Evolutionary conservation across 2,888 invertebrate species (phyloP).

Genomic region (Nyleta sp.): DNA sequence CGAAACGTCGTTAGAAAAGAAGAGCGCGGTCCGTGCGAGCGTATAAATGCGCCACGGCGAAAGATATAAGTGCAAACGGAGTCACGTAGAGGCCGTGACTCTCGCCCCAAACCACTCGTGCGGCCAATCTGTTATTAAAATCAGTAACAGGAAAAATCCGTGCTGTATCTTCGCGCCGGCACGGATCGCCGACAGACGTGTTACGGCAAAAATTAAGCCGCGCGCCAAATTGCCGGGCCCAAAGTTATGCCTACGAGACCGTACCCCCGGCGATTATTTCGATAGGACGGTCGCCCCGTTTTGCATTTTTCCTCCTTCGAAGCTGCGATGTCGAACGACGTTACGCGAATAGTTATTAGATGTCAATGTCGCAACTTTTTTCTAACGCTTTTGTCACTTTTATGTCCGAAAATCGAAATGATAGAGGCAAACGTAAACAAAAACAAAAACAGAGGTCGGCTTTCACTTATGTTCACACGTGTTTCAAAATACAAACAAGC

Average conservation of each 20-base stretch:
- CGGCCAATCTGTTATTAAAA: slow-evolving; percentile 81
- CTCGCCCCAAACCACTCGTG: slow-evolving; percentile 61
- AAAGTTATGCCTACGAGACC: slow-evolving; percentile 32
- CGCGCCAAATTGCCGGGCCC: slow-evolving; percentile 37
- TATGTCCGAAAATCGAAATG: no score
- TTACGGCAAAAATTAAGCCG: slow-evolving; percentile 81
- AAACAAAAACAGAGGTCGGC: no score
- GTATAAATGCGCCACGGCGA: slow-evolving; percentile 53
- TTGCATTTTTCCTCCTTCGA: no score
- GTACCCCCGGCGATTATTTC: slow-evolving; percentile 3
- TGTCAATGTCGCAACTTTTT: no score
- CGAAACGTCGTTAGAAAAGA: slow-evolving; percentile 67
- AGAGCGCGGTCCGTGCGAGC: slow-evolving; percentile 64
- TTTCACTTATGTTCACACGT: no score
- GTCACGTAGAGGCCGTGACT: slow-evolving; percentile 81
- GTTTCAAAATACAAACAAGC: no score
- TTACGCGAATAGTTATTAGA: no score
- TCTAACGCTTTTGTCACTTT: no score
- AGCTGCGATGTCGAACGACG: no score
- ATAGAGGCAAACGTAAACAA: no score
- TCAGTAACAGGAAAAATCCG: slow-evolving; percentile 83
- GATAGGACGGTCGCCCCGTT: slow-evolving; percentile 4
- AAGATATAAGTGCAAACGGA: slow-evolving; percentile 68
- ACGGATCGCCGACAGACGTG: slow-evolving; percentile 77
- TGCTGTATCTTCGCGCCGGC: slow-evolving; percentile 79